Conservation (phyloP, 2,888 invertebrate genomes). For the Leucophenga montana region DNA sequence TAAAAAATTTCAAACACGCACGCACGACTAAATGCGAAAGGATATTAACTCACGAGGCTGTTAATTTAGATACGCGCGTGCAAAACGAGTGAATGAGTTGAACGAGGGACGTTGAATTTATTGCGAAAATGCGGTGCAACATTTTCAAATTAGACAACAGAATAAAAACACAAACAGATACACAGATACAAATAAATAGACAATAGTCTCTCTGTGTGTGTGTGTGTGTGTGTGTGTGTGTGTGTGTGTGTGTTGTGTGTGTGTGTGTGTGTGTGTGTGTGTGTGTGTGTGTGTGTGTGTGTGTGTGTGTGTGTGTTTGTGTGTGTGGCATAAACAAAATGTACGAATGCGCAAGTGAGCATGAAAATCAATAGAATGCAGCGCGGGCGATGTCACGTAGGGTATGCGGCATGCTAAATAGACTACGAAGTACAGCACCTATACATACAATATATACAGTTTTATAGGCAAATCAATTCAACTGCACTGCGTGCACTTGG, state of each 20-base stretch:
- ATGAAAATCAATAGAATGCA: constrained; percentile 1
- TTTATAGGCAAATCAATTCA: constrained; percentile 2
- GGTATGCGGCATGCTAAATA: constrained; percentile 7
- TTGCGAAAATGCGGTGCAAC: constrained; percentile 55
- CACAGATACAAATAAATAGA: neutral
- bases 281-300: too few species aligned
- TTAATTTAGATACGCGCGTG: constrained; percentile 65
- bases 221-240: too few species aligned
- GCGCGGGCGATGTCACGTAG: neutral
- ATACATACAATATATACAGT: neutral
- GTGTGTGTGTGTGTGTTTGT: too few species aligned
- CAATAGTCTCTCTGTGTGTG: too few species aligned
- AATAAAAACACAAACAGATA: neutral
- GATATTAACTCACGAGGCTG: constrained; percentile 67
- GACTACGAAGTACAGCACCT: neutral
- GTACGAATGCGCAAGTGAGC: neutral
- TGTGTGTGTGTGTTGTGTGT: too few species aligned
- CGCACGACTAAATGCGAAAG: constrained; percentile 49
- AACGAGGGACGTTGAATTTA: constrained; percentile 20
- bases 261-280: too few species aligned
- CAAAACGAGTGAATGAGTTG: constrained; percentile 37
- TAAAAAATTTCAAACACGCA: neutral
- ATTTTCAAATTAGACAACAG: constrained; percentile 59
- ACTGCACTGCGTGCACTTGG: constrained; percentile 20
- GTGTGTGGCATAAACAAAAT: too few species aligned